A percentile compares a stretch with the other conserved stretches of the same genome.
Conservation (phyloP, 2,797 vertebrate genomes). For the Leucoraja ocellata region DNA sequence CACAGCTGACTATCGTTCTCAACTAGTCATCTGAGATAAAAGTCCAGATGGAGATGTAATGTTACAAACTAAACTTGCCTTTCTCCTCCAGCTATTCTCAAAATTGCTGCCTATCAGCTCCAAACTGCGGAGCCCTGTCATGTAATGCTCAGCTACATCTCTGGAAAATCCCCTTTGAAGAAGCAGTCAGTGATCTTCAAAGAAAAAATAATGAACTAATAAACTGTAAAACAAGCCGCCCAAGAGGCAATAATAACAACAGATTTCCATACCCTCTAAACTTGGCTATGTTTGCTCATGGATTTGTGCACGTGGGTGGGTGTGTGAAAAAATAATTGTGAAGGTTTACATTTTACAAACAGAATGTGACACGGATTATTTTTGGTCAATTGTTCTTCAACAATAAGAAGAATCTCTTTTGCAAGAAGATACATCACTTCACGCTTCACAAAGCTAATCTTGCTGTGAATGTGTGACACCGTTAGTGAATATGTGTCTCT, state of each 20-base stretch:
- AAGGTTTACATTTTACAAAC: not conserved
- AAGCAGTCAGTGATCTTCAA: not conserved
- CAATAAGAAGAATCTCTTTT: not conserved
- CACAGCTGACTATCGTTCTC: not conserved
- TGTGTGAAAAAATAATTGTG: not conserved
- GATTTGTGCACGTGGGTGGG: too few relatives aligned
- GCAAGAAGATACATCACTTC: not conserved
- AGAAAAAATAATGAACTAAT: not conserved
- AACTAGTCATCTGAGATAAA: not conserved
- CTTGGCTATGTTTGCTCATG: not conserved
- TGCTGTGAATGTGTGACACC: not conserved
- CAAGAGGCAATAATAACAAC: not conserved
- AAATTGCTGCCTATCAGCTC: not conserved
- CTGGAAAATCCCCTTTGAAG: not conserved
- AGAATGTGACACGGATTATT: not conserved
- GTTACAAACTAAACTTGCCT: not conserved
- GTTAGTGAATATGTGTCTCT: not conserved
- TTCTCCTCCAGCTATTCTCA: not conserved
- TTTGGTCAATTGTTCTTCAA: not conserved
- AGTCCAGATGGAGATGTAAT: not conserved
- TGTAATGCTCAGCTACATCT: too few relatives aligned
- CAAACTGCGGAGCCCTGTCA: not conserved
- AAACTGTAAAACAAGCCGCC: not conserved
- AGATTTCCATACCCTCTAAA: not conserved
- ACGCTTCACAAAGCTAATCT: not conserved